Base-by-base conservation (phyloP, 2,888 invertebrate species). In the Tetranychus truncatus region DNA sequence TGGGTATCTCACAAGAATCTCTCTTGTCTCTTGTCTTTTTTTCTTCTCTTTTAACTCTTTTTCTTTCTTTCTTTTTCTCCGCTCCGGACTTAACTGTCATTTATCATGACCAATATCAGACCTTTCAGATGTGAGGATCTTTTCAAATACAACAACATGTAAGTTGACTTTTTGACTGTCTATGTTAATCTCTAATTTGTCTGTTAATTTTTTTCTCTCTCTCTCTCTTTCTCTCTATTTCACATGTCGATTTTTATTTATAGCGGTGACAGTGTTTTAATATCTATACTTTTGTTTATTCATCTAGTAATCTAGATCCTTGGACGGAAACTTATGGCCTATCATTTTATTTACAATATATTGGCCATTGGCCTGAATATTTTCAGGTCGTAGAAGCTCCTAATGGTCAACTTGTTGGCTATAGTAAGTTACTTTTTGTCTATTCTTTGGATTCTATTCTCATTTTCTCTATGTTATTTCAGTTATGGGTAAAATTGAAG, bases 401-500 rank as follows among this genome's bases (percentile, higher is more conserved):
- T 6, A 91, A 89, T 83, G 96, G 95, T 5, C 91, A 93, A 85
- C 92, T 97, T 77, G 96, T 99, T 94, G 99, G 97, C 78, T 99
- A 99, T 82, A 96, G 96, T 96, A 86, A 87, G 89, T 87, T 44
- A 6, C 20, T 1, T 73, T 71, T n/a, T 18, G 34, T 5, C 18
- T 66, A 71, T 34, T 34, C 34, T 5, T 5, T 34, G 34, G 34
- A 34, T 75, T 75, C 1, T 45, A 66, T 24, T 34, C 15, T 66
- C 8, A 21, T 34, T 45, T 66, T 15, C 45, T 45, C 20, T 55
- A n/a, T 21, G 11, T 66, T 20, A 71, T 71, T 75, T 78, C 87
- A 96, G 95, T 99, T 75, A 97, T 99, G 96, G 97, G 97, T 66
- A 99, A 99, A 85, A 92, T 95, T 0, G 99, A 99, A 85, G 99